Conservation (phyloP, 1,140 invertebrate genomes). For the Archegozetes longisetosus region DNA sequence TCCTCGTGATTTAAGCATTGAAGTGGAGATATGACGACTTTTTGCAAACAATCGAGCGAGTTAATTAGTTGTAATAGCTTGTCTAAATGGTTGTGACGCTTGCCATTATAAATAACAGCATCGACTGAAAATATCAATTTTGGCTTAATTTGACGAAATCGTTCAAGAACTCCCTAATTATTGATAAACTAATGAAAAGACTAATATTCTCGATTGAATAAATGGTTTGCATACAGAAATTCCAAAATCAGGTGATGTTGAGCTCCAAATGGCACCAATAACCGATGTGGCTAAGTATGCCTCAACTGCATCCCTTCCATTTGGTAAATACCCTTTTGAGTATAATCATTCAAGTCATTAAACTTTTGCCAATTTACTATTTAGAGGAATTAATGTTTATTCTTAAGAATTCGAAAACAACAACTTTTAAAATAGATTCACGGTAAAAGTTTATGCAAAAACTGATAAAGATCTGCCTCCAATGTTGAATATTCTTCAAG, state of each 20-base stretch:
- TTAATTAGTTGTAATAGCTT: constrained; percentile 5
- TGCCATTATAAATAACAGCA: constrained; percentile 3
- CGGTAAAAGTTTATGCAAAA: too few relatives aligned
- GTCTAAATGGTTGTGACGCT: constrained; percentile 7
- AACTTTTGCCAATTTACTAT: background rate
- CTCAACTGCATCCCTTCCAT: constrained; percentile 17
- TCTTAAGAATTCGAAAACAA: too few relatives aligned
- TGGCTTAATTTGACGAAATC: constrained; percentile 15
- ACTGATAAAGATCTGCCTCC: too few relatives aligned
- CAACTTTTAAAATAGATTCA: too few relatives aligned
- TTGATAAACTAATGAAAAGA: background rate
- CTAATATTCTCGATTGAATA: background rate
- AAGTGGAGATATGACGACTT: background rate
- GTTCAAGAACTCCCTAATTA: constrained; percentile 13
- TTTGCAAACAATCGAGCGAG: background rate
- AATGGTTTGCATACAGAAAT: constrained; percentile 5
- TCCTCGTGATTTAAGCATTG: background rate
- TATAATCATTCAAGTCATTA: background rate
- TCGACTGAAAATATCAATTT: constrained; percentile 18
- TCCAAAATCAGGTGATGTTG: constrained; percentile 19
- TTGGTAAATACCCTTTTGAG: constrained; percentile 18
- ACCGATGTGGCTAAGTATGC: constrained; percentile 18
- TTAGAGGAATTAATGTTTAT: too few relatives aligned
- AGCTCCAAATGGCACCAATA: constrained; percentile 21
- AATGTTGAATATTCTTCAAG: too few relatives aligned